These are phyloP conservation scores for Vanessa tameamea DNA, from an alignment of 1,140 invertebrate species.

Conservation along the genomic window DNA sequence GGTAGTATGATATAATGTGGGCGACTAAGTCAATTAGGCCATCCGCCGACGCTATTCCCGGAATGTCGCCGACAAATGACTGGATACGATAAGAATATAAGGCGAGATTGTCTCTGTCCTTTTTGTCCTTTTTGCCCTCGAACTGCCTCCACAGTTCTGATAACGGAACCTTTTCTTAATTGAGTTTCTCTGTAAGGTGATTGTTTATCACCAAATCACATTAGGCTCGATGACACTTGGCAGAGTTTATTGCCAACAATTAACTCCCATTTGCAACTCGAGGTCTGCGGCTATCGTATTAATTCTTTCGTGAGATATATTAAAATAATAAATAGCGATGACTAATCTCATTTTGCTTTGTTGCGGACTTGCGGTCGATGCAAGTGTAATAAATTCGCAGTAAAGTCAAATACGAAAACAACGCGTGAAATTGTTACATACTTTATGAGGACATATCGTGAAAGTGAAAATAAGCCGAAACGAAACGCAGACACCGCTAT, in stretches of 20 bases:
- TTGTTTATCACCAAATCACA: slow-evolving; percentile 68
- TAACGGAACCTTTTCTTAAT: slow-evolving; percentile 74
- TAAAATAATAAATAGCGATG: slow-evolving; percentile 43
- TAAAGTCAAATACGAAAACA: slow-evolving; percentile 48
- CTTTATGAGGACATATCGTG: slow-evolving; percentile 32
- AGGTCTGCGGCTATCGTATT: slow-evolving; percentile 12
- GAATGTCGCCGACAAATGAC: slow-evolving; percentile 77
- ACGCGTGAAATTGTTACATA: slow-evolving; percentile 40
- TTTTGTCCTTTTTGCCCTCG: slow-evolving; percentile 56
- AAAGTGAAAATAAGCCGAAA: slow-evolving; percentile 42
- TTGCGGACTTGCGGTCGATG: slow-evolving; percentile 45
- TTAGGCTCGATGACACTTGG: slow-evolving; percentile 47
- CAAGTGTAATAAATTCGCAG: slow-evolving; percentile 43
- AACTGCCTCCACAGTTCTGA: slow-evolving; percentile 58
- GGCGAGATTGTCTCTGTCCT: slow-evolving; percentile 58
- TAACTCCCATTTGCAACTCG: slow-evolving; percentile 41
- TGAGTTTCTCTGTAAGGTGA: slow-evolving; percentile 68
- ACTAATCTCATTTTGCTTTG: slow-evolving; percentile 46
- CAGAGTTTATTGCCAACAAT: slow-evolving; percentile 52
- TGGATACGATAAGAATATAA: slow-evolving; percentile 66
- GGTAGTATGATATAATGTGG: slow-evolving; percentile 68
- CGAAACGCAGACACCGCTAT: slow-evolving; percentile 53
- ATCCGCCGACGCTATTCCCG: slow-evolving; percentile 76
- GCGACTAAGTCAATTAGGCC: slow-evolving; percentile 77
- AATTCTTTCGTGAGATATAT: slow-evolving; percentile 26